Conservation (phyloP, 64 coral and sea anemone genomes). For the Montipora foliosa region DNA sequence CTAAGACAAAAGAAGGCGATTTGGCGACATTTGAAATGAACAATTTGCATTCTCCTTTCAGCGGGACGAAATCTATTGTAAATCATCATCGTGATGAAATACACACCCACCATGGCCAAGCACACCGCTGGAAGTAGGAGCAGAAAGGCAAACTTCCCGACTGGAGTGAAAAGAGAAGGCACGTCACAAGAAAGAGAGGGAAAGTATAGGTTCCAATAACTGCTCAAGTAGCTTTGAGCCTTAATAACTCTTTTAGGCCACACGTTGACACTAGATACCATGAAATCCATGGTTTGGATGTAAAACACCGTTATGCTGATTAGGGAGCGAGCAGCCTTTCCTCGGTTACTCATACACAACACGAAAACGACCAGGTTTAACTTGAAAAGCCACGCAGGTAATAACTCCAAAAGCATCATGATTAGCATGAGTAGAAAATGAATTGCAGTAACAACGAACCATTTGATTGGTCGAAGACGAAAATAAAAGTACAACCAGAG, state of each 20-base stretch:
- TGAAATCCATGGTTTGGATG: no score
- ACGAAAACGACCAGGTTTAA: no score
- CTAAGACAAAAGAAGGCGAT: constrained; percentile 36
- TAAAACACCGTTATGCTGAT: no score
- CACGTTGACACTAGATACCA: no score
- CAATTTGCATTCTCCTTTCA: constrained; percentile 4
- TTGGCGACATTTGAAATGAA: constrained; percentile 64
- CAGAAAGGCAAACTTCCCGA: constrained; percentile 65
- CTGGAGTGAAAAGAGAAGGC: constrained; percentile 63
- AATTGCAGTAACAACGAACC: constrained; percentile 33
- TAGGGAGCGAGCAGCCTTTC: no score
- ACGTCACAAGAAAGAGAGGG: constrained; percentile 66
- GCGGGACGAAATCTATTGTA: neutral
- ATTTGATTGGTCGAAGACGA: neutral
- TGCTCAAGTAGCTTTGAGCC: constrained; percentile 75
- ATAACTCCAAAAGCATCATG: neutral
- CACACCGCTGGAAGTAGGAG: constrained; percentile 63
- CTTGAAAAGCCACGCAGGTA: no score
- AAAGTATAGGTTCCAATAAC: constrained; percentile 72
- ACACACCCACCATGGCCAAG: constrained; percentile 14
- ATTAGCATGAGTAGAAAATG: constrained; percentile 46
- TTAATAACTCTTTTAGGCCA: no score
- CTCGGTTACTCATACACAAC: no score
- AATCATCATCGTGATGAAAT: constrained; percentile 7
- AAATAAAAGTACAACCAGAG: constrained; percentile 39